Percentiles rank a stretch among this genome's conserved stretches.
Evolutionary conservation across 1,140 invertebrate genomes (phyloP).

Genomic region (Tetragnatha versicolor): DNA sequence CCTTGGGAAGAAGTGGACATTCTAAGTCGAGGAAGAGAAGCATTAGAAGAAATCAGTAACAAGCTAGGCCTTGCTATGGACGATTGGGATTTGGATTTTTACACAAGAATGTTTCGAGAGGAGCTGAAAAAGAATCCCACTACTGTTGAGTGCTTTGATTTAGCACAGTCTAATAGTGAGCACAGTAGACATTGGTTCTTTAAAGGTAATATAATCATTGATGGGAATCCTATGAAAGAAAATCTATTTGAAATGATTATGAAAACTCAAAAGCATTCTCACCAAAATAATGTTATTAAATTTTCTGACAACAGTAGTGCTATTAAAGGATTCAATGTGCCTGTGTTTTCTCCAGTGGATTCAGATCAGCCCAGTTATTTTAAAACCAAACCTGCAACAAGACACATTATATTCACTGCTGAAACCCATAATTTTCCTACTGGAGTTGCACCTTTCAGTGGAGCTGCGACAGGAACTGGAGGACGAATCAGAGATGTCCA

Average conservation of each 20-base stretch:
- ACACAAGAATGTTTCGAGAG: slow-evolving; percentile 79
- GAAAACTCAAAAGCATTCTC: slow-evolving; percentile 79
- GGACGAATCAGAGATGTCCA: slow-evolving; percentile 94
- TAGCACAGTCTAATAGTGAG: slow-evolving; percentile 95
- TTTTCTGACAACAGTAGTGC: slow-evolving; percentile 98
- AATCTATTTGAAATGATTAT: slow-evolving; percentile 94
- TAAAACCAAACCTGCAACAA: slow-evolving; percentile 68
- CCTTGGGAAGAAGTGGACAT: slow-evolving; percentile 86
- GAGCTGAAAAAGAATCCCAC: slow-evolving; percentile 92
- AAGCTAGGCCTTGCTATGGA: slow-evolving; percentile 90
- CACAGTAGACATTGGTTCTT: slow-evolving; percentile 75
- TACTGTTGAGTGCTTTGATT: slow-evolving; percentile 96
- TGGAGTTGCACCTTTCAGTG: slow-evolving; percentile 74
- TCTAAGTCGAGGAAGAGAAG: slow-evolving; percentile 75
- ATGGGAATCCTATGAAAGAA: slow-evolving; percentile 78
- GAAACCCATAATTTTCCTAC: slow-evolving; percentile 99
- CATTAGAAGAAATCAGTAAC: slow-evolving; percentile 82
- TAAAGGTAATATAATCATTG: slow-evolving; percentile 84
- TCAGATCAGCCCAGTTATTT: slow-evolving; percentile 72
- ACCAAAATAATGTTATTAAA: slow-evolving; percentile 95
- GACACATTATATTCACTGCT: slow-evolving; percentile 96
- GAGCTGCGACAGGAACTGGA: slow-evolving; percentile 90
- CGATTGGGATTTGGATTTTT: slow-evolving; percentile 85
- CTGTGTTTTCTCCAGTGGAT: slow-evolving; percentile 71
- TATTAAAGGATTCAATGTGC: slow-evolving; percentile 82